These are phyloP conservation scores for Collichthys lucidus DNA, from an alignment of 2,113 vertebrate genomes.

Conservation along the genomic window DNA sequence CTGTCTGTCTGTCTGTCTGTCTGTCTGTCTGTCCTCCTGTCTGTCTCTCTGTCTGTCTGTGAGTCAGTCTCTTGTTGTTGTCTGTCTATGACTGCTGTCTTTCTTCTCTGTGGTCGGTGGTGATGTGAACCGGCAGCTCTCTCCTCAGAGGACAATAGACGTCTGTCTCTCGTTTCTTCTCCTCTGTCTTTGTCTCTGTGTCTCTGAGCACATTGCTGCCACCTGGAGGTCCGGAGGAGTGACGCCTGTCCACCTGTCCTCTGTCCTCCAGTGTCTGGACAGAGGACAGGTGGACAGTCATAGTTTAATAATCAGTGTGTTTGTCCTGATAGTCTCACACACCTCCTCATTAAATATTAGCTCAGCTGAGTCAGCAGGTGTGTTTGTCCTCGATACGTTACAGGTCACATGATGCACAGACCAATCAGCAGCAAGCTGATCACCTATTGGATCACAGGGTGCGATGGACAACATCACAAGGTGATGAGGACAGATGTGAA, in stretches of 20 bases:
- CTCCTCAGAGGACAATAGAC: conserved; percentile 33
- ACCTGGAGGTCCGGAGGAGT: too few species aligned
- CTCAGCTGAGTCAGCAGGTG: background rate
- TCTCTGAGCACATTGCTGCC: background rate
- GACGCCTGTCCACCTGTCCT: too few species aligned
- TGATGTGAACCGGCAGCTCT: conserved; percentile 49
- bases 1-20: conserved; percentile 5
- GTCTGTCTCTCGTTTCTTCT: background rate
- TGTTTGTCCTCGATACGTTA: background rate
- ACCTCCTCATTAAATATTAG: conserved; percentile 4
- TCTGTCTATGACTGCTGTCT: conserved; percentile 31
- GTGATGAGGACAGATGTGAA: too few species aligned
- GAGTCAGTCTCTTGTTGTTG: conserved; percentile 41
- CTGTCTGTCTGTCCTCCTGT: background rate
- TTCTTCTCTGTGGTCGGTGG: conserved; percentile 29
- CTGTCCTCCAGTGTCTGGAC: too few species aligned
- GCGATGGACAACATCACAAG: too few species aligned
- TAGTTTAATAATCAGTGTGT: too few species aligned
- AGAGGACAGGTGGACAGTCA: too few species aligned
- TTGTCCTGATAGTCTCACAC: background rate
- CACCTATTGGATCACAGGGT: too few species aligned
- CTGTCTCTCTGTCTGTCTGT: background rate
- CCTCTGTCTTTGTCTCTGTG: too few species aligned
- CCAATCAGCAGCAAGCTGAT: too few species aligned
- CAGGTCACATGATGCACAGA: too few species aligned